Evolutionary conservation across 2,113 vertebrate species (phyloP), one percentile per base, ranked within the genome.

Genomic region (Xiphophorus couchianus): DNA sequence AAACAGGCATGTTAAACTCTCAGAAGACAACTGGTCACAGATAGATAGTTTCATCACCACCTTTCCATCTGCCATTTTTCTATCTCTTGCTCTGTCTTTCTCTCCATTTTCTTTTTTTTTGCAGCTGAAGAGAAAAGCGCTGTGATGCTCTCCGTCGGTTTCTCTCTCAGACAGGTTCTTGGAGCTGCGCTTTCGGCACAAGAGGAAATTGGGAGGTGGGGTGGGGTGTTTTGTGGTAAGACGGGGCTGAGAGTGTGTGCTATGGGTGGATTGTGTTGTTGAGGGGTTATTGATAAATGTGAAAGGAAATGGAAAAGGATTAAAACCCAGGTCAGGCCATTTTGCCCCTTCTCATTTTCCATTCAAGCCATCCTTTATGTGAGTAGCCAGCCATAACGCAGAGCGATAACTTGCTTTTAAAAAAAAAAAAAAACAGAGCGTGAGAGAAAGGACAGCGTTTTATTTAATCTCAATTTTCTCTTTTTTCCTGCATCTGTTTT

Each of bases 381-480:
- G 90, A 93, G 92, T 90, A 91, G 88, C 85, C 89, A 90, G 88
- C 85, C 89, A 86, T 90, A 88, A 90, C 86, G 81, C 89, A 92
- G 92, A 87, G 91, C 90, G 89, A 92, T 92, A 90, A 91, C 83
- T 85, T 93, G 92, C 89, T 93, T 90, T 84, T 77, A 86, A 85
- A 71, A 85, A 88, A 33, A 85, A 11, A 82, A 33, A 71, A 44
- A 48, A 15, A 83, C 11, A 80, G 39, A 70, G 39, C 86, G 64
- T 74, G 74, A 92, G 88, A 92, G 90, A 91, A 93, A 94, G 91
- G 93, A 93, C 90, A 93, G 91, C 91, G 65, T 94, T 94, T 94
- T 95, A 96, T 95, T 97, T 96, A 97, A 97, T 97, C 96, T 96
- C 93, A 95, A 96, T 96, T 95, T 94, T 95, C 94, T 96, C 96